Percentiles rank a stretch among this genome's conserved stretches.
Evolutionary conservation across 2,113 vertebrate genomes (phyloP).

Genomic region (Chascanopsetta lugubris): DNA sequence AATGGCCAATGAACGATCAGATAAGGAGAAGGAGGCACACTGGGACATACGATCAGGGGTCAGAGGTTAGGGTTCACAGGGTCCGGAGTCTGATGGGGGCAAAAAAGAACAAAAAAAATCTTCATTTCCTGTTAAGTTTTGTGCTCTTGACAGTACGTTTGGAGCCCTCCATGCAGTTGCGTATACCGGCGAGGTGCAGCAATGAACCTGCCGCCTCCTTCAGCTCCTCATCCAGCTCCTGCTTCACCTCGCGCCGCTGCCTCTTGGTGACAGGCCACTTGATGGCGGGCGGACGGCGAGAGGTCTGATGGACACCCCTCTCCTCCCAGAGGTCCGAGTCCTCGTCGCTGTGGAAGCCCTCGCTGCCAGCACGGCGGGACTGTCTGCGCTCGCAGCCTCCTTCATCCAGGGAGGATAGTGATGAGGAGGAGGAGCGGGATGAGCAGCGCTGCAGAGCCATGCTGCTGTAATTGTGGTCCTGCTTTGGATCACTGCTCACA

Average conservation of each 20-base stretch:
- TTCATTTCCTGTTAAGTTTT: slow-evolving; percentile 92
- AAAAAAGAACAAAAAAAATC: slow-evolving; percentile 13
- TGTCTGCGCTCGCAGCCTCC: slow-evolving; percentile 87
- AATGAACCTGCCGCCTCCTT: slow-evolving; percentile 98
- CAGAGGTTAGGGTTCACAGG: slow-evolving; percentile 72
- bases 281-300: slow-evolving; percentile 72
- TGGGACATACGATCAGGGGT: slow-evolving; percentile 70
- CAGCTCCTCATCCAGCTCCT: slow-evolving; percentile 96
- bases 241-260: slow-evolving; percentile 82
- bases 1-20: slow-evolving; percentile 78
- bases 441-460: slow-evolving; percentile 87
- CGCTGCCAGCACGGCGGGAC: slow-evolving; percentile 86
- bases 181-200: slow-evolving; percentile 95
- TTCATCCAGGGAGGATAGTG: slow-evolving; percentile 88
- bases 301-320: slow-evolving; percentile 72
- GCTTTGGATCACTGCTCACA: slow-evolving; percentile 90
- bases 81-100: slow-evolving; percentile 62
- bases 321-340: slow-evolving; percentile 90
- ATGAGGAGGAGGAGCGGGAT: slow-evolving; percentile 85
- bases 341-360: slow-evolving; percentile 94
- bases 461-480: slow-evolving; percentile 99
- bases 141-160: slow-evolving; percentile 91
- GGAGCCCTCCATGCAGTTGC: slow-evolving; percentile 88
- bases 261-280: slow-evolving; percentile 82
- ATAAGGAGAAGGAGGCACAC: slow-evolving; percentile 79